Conservation (phyloP, 2,888 invertebrate genomes). For the Halictus ligatus region DNA sequence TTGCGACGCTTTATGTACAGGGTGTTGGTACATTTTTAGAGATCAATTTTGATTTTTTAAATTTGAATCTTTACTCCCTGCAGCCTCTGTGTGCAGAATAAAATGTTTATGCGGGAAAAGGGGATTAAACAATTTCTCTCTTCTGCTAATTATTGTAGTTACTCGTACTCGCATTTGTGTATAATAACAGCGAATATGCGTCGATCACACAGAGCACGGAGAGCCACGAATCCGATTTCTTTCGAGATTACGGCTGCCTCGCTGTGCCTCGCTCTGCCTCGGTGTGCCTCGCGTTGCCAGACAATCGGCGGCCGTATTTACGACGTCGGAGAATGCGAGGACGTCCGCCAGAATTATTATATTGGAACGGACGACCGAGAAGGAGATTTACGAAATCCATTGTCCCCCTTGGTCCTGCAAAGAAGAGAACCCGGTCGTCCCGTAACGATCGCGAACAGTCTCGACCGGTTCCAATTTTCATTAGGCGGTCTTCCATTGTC, state of each 20-base stretch:
- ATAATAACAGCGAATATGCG: neutral
- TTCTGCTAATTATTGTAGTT: too few relatives aligned
- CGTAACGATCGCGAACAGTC: slow-evolving; percentile 8
- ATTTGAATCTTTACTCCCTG: too few relatives aligned
- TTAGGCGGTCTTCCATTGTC: neutral
- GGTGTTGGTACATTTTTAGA: too few relatives aligned
- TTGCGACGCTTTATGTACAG: too few relatives aligned
- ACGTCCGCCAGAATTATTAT: slow-evolving; percentile 56
- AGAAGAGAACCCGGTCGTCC: slow-evolving; percentile 1
- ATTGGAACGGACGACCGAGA: slow-evolving; percentile 40
- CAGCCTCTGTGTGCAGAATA: too few relatives aligned
- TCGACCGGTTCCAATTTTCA: slow-evolving; percentile 21
- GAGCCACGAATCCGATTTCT: slow-evolving; percentile 56
- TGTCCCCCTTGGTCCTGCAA: slow-evolving; percentile 19
- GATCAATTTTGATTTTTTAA: too few relatives aligned
- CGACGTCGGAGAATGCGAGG: slow-evolving; percentile 51
- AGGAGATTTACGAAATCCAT: slow-evolving; percentile 42
- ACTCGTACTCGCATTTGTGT: too few relatives aligned
- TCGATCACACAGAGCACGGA: neutral
- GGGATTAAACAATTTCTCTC: too few relatives aligned
- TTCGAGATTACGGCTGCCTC: slow-evolving; percentile 48
- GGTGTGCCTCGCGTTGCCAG: slow-evolving; percentile 23
- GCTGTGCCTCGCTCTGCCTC: neutral
- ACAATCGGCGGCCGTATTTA: slow-evolving; percentile 63
- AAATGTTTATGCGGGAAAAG: too few relatives aligned